Base-by-base conservation (phyloP, 1,140 invertebrate species). In the Anoplolepis gracilipes region DNA sequence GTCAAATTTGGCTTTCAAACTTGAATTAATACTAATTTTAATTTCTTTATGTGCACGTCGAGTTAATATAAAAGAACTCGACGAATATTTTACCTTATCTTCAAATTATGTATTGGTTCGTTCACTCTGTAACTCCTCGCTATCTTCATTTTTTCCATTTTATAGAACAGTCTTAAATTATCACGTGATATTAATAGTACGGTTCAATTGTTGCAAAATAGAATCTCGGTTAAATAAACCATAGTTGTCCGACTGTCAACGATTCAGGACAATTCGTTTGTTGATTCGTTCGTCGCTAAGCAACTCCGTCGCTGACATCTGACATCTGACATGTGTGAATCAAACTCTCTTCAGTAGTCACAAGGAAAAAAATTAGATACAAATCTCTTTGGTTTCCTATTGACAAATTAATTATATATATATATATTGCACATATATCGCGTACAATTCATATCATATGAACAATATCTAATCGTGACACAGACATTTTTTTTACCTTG, bases 51-150 rank as follows among this genome's bases (percentile, higher is more conserved):
- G 11, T 39, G n/a, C n/a, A n/a, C n/a, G n/a, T 39, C n/a, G 11
- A 13, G 16, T 53, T 42, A 36, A 73, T 69, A 33, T 6, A 69
- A 6, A 67, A 57, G 4, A 64, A 19, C 19, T 62, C 5, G 39
- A 65, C 22, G 28, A 6, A 30, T 36, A 33, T 19, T 13, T 89
- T 90, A 95, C 95, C 93, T 94, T 84, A 96, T 79, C 88, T 94
- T 94, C 5, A 96, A 94, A 76, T 96, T 95, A 3, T 91, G 87
- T 33, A 96, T 96, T 19, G 94, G 93, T 30, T 96, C 94, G 39
- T 87, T 93, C 30, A 96, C 92, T 13, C 92, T 92, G 84, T 96
- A 96, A 61, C 91, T 93, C 4, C 93, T 95, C 0, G 95, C 94
- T 91, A 92, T 94, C 87, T 91, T 94, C 55, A 73, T 77, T 85